Base-by-base conservation (phyloP, 2,797 vertebrate species). In the Poeciliopsis gracilis region DNA sequence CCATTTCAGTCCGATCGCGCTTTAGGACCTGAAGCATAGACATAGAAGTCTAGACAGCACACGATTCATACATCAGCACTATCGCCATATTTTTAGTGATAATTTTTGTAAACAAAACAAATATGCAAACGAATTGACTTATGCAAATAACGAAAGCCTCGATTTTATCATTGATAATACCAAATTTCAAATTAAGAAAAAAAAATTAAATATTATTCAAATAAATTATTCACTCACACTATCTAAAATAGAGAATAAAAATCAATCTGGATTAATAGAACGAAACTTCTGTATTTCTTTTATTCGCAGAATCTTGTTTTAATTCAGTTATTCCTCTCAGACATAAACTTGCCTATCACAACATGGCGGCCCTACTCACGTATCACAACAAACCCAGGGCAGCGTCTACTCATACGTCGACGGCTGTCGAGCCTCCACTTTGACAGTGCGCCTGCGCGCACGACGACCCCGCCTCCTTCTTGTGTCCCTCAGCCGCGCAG, bases 401-500 rank as follows among this genome's bases (percentile, higher is more conserved):
- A 11, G 36, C 63, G 18, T 12, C 36, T 67, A 25, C 20, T 23
- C 23, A 2, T 20, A 63, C 8, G 18, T 66, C 61, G 36, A 8
- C 6, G 33, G 36, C 36, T 43, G 66, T 43, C 23, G 10, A 18
- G 25, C 18, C 25, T 12, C 82, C 79, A 83, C 82, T 72, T 36
- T 16, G 41, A 46, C 67, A 75, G 6, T 67, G 20, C 83, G 88
- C 79, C 5, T 88, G 82, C 90, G 88, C 77, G 38, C 0, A 11
- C 7, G 0, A 30, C 73, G 69, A 2, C 78, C 71, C 79, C 91
- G 84, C 92, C 92, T 79, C 73, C 45, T 20, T 9, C 46, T 16
- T 9, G n/a, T 77, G 72, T 77, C 20, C 69, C 53, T 73, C 81
- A 77, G 79, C 84, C 83, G 90, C 90, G 84, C 88, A 88, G 73